A percentile compares a stretch with the other conserved stretches of the same genome.
Conservation (phyloP, 2,113 vertebrate species). For the Urocolius indicus region DNA sequence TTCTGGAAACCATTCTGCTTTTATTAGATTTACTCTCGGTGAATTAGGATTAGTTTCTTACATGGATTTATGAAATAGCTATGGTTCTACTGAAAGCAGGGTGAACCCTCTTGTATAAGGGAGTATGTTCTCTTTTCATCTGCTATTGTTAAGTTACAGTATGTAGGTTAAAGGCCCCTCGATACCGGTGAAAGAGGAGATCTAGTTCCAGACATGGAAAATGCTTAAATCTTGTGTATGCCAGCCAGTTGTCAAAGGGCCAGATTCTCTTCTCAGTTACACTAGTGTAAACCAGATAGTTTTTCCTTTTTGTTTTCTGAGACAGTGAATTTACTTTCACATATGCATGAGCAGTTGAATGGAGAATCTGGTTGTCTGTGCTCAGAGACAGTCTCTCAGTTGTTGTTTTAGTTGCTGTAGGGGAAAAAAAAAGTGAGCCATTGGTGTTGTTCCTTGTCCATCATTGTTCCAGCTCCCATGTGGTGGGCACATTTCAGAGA, state of each 20-base stretch:
- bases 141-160: constrained; percentile 43
- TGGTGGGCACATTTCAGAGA: background rate
- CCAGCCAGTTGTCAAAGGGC: constrained; percentile 50
- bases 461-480: background rate
- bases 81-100: constrained; percentile 41
- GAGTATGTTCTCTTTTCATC: constrained; percentile 44
- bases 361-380: background rate
- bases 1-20: constrained; percentile 61
- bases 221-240: constrained; percentile 38
- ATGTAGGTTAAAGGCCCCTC: constrained; percentile 29
- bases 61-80: constrained; percentile 65
- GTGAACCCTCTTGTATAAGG: background rate
- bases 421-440: background rate
- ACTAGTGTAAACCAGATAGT: background rate
- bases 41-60: constrained; percentile 72
- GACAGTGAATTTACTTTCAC: background rate
- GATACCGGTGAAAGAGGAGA: constrained; percentile 32
- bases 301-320: background rate
- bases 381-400: background rate
- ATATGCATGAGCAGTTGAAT: background rate
- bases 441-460: background rate
- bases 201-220: constrained; percentile 51
- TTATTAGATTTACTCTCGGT: constrained; percentile 59
- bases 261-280: constrained; percentile 54
- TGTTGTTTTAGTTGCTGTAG: background rate